Evolutionary conservation across 2,797 vertebrate genomes (phyloP).

Genomic region (Nannoperca australis): DNA sequence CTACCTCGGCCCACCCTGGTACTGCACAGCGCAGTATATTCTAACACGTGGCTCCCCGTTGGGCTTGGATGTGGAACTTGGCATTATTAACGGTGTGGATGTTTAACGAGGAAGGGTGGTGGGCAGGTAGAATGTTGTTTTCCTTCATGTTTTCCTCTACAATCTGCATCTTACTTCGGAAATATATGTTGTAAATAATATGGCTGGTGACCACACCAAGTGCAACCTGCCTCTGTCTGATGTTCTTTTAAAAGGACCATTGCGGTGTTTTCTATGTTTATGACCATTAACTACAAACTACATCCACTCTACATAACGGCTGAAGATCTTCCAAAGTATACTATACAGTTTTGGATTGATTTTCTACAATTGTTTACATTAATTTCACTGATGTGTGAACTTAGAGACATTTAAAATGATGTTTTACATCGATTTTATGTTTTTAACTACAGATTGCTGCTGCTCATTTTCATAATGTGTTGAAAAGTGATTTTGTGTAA

Average conservation of each 20-base stretch:
- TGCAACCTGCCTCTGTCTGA: conserved; percentile 29
- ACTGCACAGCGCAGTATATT: conserved; percentile 67
- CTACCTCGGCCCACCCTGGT: conserved; percentile 78
- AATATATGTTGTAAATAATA: conserved; percentile 65
- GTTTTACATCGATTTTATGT: not conserved
- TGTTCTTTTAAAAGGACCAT: conserved; percentile 23
- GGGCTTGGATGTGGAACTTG: conserved; percentile 73
- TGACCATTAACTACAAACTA: not conserved
- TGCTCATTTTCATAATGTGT: not conserved
- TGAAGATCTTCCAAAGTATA: not conserved
- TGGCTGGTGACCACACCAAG: conserved; percentile 39
- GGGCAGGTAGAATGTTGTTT: conserved; percentile 75
- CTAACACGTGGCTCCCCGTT: conserved; percentile 74
- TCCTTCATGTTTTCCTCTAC: conserved; percentile 66
- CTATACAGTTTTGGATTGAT: not conserved
- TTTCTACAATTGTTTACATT: not conserved
- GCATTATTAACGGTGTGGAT: conserved; percentile 77
- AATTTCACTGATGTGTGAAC: not conserved
- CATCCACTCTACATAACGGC: not conserved
- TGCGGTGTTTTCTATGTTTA: conserved; percentile 22
- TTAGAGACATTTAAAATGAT: not conserved
- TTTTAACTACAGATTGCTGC: not conserved
- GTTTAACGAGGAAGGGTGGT: conserved; percentile 74
- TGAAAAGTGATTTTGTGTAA: not conserved
- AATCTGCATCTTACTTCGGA: conserved; percentile 56